Conservation (phyloP, 2,797 vertebrate genomes). For the Luscinia luscinia region DNA sequence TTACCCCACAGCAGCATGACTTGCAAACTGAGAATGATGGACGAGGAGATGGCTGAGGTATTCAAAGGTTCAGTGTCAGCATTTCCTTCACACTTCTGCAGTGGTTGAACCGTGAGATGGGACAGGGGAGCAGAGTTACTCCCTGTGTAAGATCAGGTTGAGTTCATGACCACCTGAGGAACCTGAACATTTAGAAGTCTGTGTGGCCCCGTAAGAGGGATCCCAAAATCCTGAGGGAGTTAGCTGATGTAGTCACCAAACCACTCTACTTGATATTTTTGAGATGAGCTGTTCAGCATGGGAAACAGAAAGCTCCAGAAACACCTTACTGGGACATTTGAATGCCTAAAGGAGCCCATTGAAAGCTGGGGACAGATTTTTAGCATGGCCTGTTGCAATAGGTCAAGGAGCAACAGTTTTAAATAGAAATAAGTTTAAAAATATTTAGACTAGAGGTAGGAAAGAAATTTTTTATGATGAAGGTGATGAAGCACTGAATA, state of each 20-base stretch:
- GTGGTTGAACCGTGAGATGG: background rate
- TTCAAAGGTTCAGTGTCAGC: background rate
- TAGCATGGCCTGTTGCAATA: background rate
- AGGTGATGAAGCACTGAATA: background rate
- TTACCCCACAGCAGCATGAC: fast-evolving
- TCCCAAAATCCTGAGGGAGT: background rate
- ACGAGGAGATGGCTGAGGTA: background rate
- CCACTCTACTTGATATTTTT: background rate
- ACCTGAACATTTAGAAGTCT: fast-evolving
- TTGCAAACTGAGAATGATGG: background rate
- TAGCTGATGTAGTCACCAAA: background rate
- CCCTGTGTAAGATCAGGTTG: background rate
- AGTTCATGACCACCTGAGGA: background rate
- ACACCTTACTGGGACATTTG: fast-evolving
- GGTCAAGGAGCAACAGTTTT: background rate
- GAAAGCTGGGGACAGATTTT: background rate
- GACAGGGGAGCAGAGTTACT: background rate
- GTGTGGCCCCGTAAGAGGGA: fast-evolving
- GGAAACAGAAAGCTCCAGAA: background rate
- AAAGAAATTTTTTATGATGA: background rate
- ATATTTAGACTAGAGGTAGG: background rate
- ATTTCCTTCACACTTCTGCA: fast-evolving
- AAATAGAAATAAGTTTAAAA: background rate
- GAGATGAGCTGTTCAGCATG: background rate
- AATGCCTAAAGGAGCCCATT: background rate